Conservation (phyloP, 2,888 invertebrate species). For the Unio delphinus region DNA sequence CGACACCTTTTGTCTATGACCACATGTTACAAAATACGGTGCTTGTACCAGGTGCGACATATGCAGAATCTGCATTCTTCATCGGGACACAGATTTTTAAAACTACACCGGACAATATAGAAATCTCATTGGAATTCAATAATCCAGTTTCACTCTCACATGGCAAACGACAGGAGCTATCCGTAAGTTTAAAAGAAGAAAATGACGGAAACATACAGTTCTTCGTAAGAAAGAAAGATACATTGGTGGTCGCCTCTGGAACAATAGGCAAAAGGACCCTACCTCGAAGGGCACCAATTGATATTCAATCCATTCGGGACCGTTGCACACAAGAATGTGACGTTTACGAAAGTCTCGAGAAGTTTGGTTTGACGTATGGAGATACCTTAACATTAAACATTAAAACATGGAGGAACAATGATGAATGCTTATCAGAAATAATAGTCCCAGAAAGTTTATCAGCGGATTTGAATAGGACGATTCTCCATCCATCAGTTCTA, state of each 20-base stretch:
- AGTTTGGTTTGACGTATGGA: slow-evolving; percentile 29
- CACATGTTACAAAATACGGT: slow-evolving; percentile 25
- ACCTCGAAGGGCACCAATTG: no score
- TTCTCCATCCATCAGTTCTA: slow-evolving; percentile 44
- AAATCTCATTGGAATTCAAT: not conserved
- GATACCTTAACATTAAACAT: slow-evolving; percentile 21
- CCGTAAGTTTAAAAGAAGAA: no score
- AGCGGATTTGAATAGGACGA: slow-evolving; percentile 26
- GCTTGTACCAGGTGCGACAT: slow-evolving; percentile 39
- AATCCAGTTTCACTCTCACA: not conserved
- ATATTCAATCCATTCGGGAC: slow-evolving; percentile 15
- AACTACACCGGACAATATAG: not conserved
- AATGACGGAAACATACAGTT: not conserved
- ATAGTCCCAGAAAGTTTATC: slow-evolving; percentile 23
- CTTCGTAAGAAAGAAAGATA: not conserved
- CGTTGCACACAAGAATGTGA: slow-evolving; percentile 15
- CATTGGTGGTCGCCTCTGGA: no score
- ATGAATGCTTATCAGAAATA: slow-evolving; percentile 38
- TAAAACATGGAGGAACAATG: slow-evolving; percentile 22
- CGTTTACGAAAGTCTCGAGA: slow-evolving; percentile 18
- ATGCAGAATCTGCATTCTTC: slow-evolving; percentile 36
- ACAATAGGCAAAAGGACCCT: no score
- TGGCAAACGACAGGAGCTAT: slow-evolving; percentile 1
- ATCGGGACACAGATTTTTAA: slow-evolving; percentile 9
- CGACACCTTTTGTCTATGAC: slow-evolving; percentile 39